Percentiles rank a stretch among this genome's conserved stretches.
phyloP scores from a whole-genome alignment of 2,113 vertebrate genomes.

The Brachirus orientalis region DNA sequence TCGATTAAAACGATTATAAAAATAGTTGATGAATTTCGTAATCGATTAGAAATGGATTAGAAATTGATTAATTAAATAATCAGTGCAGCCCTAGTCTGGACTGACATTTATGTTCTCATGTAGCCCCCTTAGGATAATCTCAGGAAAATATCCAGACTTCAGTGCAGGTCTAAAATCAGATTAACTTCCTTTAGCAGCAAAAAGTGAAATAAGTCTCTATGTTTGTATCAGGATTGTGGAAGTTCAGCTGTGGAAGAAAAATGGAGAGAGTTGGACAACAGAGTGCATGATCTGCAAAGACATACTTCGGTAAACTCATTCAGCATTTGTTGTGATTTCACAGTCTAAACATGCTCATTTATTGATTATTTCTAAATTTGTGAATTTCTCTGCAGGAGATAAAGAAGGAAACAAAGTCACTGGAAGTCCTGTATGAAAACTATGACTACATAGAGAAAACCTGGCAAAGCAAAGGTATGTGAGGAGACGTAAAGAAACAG shows the following conservation, averaged over 20 bases:
- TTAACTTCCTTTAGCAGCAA: too few species aligned
- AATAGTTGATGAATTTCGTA: too few species aligned
- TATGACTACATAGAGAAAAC: conserved; percentile 88
- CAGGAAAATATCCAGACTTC: too few species aligned
- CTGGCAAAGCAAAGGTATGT: conserved; percentile 82
- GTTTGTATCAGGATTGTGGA: conserved; percentile 77
- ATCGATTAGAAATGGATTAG: too few species aligned
- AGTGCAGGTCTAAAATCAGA: too few species aligned
- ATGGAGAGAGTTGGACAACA: conserved; percentile 80
- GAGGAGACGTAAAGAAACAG: neutral
- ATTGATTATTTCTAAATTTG: neutral
- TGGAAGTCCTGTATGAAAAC: conserved; percentile 89
- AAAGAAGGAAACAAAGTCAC: conserved; percentile 86
- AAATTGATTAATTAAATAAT: too few species aligned
- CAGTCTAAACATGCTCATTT: neutral
- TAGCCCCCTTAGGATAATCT: too few species aligned
- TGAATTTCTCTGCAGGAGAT: conserved; percentile 76
- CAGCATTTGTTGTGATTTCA: neutral
- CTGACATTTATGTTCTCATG: too few species aligned
- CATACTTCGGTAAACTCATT: conserved; percentile 82
- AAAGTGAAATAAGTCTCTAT: neutral
- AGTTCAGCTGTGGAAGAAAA: conserved; percentile 80
- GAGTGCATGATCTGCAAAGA: conserved; percentile 83
- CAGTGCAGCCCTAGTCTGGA: too few species aligned
- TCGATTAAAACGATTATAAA: too few species aligned